Evolutionary conservation across 2,888 invertebrate species (phyloP).

Genomic region (Agrotis ipsilon): DNA sequence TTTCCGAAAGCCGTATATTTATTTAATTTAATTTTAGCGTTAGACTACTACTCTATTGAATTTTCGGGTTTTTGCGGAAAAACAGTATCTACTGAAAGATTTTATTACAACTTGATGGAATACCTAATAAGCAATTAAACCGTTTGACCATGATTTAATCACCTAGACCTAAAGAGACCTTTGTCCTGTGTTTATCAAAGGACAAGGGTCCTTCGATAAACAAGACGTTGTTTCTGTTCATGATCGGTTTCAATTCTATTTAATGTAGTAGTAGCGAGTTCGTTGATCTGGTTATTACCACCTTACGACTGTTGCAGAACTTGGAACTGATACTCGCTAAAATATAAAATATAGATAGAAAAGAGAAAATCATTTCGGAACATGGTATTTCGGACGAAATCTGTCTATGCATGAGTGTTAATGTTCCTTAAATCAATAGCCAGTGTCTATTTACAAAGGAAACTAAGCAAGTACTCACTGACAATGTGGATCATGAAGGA

Average conservation of each 20-base stretch:
- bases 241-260: conserved; percentile 4
- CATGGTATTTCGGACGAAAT: not conserved
- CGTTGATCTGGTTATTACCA: not conserved
- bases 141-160: not conserved
- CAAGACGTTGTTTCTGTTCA: conserved; percentile 8
- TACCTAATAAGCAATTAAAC: not conserved
- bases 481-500: conserved; percentile 99
- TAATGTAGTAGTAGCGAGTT: conserved; percentile 8
- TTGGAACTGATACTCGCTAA: not conserved
- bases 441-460: not conserved
- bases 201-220: not conserved
- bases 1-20: too few relatives aligned
- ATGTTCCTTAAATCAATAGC: too few relatives aligned
- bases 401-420: too few relatives aligned
- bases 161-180: not conserved
- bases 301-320: not conserved
- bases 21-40: too few relatives aligned
- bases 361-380: conserved; percentile 14
- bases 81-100: not conserved
- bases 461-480: conserved; percentile 92
- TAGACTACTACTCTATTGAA: too few relatives aligned
- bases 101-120: not conserved
- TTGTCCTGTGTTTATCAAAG: not conserved
- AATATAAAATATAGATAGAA: not conserved
- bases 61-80: not conserved